Evolutionary conservation across 2,113 vertebrate genomes (phyloP), one percentile per base, ranked within the genome.

Genomic region (Desmodus rotundus): DNA sequence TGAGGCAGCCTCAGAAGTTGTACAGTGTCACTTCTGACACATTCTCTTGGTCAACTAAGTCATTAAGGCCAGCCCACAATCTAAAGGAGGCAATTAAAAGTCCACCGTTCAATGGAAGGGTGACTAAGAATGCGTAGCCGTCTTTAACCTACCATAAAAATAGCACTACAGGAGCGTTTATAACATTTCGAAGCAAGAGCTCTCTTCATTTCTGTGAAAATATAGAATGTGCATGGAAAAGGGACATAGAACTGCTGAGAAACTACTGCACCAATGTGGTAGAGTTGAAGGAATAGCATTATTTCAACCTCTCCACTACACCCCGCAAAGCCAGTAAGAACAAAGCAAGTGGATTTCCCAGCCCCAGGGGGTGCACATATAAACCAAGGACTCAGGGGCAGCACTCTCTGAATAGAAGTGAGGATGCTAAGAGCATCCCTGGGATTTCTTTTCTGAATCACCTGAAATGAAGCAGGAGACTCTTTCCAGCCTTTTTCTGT

Each of bases 361-460:
- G n/a, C 13, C 33, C 31, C 36, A 31, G 87, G 80, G 33, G 56
- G 36, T 19, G 2, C 2, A 0, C 4, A 3, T 38, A 14, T 50
- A 80, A 85, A 90, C 41, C 38, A 20, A 24, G 19, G 26, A 28
- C 33, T 50, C 47, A 31, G 58, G n/a, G 70, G 52, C 20, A 52
- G 43, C 24, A 17, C 13, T 41, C 72, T 92, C 52, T 91, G 41
- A 93, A 94, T 78, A 88, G 68, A 45, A 47, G 13, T 41, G 76
- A 80, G 77, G 65, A 80, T 10, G 5, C 61, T 26, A 26, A 24
- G 26, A 90, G 61, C 54, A 50, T 26, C 67, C 68, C 68, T 83
- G 47, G 58, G 65, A 56, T 85, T 88, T 95, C 93, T 95, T 87
- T 92, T 92, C 81, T 96, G 47, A 86, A 85, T 88, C 76, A 67